Percentiles rank a stretch among this genome's conserved stretches.
phyloP scores from a whole-genome alignment of 2,797 vertebrate genomes.

The Rousettus madagascariensis region DNA sequence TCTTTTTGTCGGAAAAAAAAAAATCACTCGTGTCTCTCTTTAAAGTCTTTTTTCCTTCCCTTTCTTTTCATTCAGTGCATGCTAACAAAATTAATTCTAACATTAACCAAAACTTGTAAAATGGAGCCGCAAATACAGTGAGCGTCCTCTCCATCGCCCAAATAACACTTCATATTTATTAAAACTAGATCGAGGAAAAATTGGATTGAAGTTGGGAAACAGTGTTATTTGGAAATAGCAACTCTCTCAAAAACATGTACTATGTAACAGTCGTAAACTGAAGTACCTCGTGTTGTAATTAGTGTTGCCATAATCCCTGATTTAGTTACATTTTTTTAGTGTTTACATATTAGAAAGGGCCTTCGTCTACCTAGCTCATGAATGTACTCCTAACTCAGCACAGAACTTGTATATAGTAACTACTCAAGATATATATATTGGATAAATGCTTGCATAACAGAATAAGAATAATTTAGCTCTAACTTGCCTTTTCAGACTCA shows the following conservation, averaged over 20 bases:
- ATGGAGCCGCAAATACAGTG: background rate
- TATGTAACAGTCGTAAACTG: background rate
- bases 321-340: background rate
- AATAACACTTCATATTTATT: background rate
- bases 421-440: background rate
- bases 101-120: conserved; percentile 7
- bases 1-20: background rate
- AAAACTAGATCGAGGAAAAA: background rate
- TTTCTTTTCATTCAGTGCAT: background rate
- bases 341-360: background rate
- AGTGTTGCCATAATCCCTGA: background rate
- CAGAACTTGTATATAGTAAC: background rate
- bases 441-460: background rate
- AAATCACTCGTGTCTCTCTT: background rate
- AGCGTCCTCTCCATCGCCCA: background rate
- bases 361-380: background rate
- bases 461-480: background rate
- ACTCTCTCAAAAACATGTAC: background rate
- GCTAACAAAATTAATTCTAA: background rate
- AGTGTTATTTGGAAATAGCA: conserved; percentile 42
- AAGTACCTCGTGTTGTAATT: background rate
- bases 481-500: background rate
- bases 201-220: background rate
- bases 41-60: background rate
- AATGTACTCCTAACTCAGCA: background rate